Evolutionary conservation across 1,140 invertebrate genomes (phyloP).

Genomic region (Papilio machaon): DNA sequence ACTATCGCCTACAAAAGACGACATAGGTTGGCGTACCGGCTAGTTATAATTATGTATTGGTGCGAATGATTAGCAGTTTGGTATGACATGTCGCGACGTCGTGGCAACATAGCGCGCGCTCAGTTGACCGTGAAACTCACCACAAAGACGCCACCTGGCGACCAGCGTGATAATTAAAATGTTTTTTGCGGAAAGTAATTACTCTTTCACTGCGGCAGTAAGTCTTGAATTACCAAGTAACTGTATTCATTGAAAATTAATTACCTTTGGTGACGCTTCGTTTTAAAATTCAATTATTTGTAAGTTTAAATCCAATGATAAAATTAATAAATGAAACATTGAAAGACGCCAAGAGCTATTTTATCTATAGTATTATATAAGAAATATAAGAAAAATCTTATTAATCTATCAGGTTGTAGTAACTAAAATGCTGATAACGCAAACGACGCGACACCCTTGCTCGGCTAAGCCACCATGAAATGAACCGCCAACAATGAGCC

Average conservation of each 20-base stretch:
- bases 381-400: constrained; percentile 18
- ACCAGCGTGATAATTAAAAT: constrained; percentile 23
- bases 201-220: neutral
- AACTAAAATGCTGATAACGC: constrained; percentile 35
- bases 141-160: constrained; percentile 28
- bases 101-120: neutral
- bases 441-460: neutral
- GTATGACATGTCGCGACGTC: neutral
- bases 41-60: neutral
- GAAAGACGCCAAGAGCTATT: neutral
- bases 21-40: too few relatives aligned
- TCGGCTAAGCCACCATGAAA: constrained; percentile 70
- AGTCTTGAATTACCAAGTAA: constrained; percentile 14
- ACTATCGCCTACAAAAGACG: too few relatives aligned
- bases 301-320: neutral
- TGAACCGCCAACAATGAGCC: constrained; percentile 63
- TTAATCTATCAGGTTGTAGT: neutral
- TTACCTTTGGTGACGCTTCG: neutral
- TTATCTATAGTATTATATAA: neutral
- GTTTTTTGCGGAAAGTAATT: constrained; percentile 22
- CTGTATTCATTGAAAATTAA: constrained; percentile 21
- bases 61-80: neutral
- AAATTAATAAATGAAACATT: neutral
- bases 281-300: neutral
- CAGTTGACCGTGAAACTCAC: constrained; percentile 14